phyloP scores from a whole-genome alignment of 2,113 vertebrate genomes.

The Piaya cayana region DNA sequence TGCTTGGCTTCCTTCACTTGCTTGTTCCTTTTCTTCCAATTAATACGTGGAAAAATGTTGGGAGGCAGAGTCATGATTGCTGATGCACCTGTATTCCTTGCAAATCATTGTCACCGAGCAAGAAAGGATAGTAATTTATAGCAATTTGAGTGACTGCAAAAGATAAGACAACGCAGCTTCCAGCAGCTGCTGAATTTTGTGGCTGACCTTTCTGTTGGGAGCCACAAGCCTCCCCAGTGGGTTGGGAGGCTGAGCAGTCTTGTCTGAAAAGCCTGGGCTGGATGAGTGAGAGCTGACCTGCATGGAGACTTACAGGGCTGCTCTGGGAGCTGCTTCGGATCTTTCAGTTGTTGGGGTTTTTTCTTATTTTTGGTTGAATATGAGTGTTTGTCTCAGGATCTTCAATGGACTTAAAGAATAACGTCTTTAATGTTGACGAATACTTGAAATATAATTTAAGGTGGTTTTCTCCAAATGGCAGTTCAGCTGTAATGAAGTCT shows the following conservation, averaged over 20 bases:
- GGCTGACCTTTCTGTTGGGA: neutral
- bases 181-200: neutral
- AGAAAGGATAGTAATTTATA: neutral
- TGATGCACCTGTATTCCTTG: neutral
- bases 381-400: neutral
- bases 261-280: neutral
- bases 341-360: too few relatives aligned
- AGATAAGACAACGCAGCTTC: neutral
- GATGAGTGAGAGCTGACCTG: neutral
- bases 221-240: neutral
- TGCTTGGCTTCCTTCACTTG: conserved; percentile 5
- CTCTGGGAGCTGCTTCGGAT: neutral
- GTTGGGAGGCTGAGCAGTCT: neutral
- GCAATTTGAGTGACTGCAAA: neutral
- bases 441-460: conserved; percentile 39
- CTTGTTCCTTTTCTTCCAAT: neutral
- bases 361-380: neutral
- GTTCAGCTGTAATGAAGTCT: conserved; percentile 23
- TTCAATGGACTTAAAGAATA: neutral
- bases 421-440: neutral
- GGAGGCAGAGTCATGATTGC: neutral
- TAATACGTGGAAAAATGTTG: neutral
- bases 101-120: neutral
- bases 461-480: conserved; percentile 11
- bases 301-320: neutral